phyloP scores from a whole-genome alignment of 1,140 invertebrate species.

The Popillia japonica region DNA sequence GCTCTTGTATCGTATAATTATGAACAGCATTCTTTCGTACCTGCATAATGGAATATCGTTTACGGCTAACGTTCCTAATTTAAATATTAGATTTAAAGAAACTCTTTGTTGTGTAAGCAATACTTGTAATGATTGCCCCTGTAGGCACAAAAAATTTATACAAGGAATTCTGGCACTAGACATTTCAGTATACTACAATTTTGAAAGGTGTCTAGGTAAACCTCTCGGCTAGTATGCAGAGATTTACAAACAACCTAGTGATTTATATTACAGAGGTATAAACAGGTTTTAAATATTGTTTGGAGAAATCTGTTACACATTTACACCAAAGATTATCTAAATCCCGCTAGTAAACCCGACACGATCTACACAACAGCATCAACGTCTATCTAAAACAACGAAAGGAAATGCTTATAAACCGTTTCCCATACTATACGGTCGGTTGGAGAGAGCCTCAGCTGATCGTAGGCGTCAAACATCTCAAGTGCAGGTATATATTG shows the following conservation, averaged over 20 bases:
- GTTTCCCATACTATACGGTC: neutral
- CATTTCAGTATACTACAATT: neutral
- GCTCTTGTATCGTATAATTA: no score
- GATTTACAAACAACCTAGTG: neutral
- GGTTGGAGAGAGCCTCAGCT: neutral
- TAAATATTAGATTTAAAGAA: no score
- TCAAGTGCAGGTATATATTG: slow-evolving; percentile 33
- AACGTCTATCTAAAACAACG: neutral
- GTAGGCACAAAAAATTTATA: no score
- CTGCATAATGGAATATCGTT: no score
- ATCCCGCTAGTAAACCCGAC: neutral
- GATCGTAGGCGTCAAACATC: slow-evolving; percentile 28
- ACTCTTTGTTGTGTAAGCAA: no score
- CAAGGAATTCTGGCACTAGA: no score
- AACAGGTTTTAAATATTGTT: slow-evolving; percentile 1
- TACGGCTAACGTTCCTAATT: no score
- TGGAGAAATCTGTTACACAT: neutral
- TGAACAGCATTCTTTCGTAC: no score
- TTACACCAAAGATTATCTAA: slow-evolving; percentile 10
- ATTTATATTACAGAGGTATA: neutral
- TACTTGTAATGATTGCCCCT: no score
- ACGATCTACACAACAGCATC: neutral
- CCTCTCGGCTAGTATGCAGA: neutral
- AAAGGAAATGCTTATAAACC: neutral
- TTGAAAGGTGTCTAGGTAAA: neutral